Percentiles rank a stretch among this genome's conserved stretches.
These are phyloP conservation scores for Martes martes DNA, from an alignment of 2,113 vertebrate species.

Conservation along the genomic window DNA sequence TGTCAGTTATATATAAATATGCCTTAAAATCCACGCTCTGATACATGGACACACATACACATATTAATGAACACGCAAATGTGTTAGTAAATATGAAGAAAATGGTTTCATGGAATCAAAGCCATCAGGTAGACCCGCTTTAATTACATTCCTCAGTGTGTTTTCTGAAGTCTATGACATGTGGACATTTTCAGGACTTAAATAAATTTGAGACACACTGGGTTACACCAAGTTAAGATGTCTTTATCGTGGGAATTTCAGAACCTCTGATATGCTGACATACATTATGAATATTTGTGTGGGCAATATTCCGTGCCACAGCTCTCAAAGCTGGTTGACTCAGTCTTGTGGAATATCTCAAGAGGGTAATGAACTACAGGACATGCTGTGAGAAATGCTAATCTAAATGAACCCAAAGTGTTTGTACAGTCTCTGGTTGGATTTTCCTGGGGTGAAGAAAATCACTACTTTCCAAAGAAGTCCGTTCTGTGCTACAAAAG, in stretches of 20 bases:
- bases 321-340: neutral
- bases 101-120: neutral
- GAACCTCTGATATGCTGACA: neutral
- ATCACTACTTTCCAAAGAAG: neutral
- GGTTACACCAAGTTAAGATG: neutral
- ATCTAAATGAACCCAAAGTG: neutral
- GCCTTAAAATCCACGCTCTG: neutral
- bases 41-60: neutral
- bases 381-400: neutral
- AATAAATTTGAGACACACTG: neutral
- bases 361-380: neutral
- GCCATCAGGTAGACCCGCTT: neutral
- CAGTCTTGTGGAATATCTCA: neutral
- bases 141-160: neutral
- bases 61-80: neutral
- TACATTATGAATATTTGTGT: neutral
- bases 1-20: neutral
- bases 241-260: neutral
- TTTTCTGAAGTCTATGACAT: neutral
- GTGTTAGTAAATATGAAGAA: neutral
- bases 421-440: neutral
- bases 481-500: neutral
- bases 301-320: rapidly evolving
- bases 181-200: neutral
- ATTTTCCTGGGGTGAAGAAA: neutral